phyloP scores from a whole-genome alignment of 2,888 invertebrate genomes.

The Tenthredo notha region DNA sequence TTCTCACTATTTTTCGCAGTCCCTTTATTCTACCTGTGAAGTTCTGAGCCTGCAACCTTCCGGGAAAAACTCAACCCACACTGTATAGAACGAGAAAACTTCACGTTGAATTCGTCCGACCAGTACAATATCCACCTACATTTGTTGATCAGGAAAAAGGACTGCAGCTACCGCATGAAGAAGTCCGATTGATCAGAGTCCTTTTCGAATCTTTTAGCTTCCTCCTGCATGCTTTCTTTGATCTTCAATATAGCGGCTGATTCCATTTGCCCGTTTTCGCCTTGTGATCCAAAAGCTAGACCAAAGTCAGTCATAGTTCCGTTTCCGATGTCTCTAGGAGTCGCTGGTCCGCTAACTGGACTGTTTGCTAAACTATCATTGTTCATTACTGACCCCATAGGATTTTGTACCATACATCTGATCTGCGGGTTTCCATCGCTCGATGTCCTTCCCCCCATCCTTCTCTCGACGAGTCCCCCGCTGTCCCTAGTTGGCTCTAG shows the following conservation, averaged over 20 bases:
- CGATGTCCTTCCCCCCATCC: constrained; percentile 24
- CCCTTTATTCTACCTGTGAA: background rate
- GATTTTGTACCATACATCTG: constrained; percentile 25
- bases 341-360: constrained; percentile 35
- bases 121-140: background rate
- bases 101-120: background rate
- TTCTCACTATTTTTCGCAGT: background rate
- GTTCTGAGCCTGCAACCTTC: background rate
- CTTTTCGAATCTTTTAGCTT: constrained; percentile 44
- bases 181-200: constrained; percentile 37
- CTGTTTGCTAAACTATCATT: constrained; percentile 40
- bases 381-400: constrained; percentile 33
- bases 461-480: background rate
- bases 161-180: constrained; percentile 37
- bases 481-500: constrained; percentile 3
- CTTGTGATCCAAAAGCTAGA: constrained; percentile 21
- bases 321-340: constrained; percentile 37
- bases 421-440: constrained; percentile 20
- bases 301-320: constrained; percentile 33
- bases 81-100: background rate
- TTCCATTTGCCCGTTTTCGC: constrained; percentile 42
- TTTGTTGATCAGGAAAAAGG: background rate
- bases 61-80: background rate
- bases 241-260: constrained; percentile 40
- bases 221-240: constrained; percentile 48